phyloP scores from a whole-genome alignment of 2,888 invertebrate genomes.

The Uloborus plumipes region DNA sequence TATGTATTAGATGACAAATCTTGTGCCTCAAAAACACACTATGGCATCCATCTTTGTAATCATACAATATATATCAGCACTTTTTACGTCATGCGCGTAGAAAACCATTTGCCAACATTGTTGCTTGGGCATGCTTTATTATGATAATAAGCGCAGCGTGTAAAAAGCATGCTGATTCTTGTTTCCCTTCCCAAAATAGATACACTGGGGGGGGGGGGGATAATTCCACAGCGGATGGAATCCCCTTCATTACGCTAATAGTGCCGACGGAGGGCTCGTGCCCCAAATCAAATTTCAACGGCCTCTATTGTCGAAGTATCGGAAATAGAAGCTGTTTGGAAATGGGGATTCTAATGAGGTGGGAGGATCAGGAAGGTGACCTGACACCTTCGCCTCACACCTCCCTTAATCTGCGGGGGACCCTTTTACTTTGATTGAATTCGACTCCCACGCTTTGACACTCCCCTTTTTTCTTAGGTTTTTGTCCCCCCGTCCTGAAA shows the following conservation, averaged over 20 bases:
- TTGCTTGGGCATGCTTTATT: too few relatives aligned
- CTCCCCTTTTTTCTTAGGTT: background rate
- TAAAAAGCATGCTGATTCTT: too few relatives aligned
- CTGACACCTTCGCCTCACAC: constrained; percentile 49
- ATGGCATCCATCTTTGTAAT: too few relatives aligned
- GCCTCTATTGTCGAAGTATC: constrained; percentile 37
- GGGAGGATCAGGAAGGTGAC: constrained; percentile 46
- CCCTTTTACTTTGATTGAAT: constrained; percentile 59
- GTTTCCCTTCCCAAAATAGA: too few relatives aligned
- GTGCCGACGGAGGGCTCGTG: constrained; percentile 26
- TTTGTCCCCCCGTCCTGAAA: background rate
- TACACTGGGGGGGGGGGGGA: too few relatives aligned
- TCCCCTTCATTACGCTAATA: constrained; percentile 56
- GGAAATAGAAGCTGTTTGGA: constrained; percentile 50
- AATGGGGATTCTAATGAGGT: constrained; percentile 57
- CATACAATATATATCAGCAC: too few relatives aligned
- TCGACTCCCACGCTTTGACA: constrained; percentile 18
- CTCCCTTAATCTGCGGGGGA: constrained; percentile 44
- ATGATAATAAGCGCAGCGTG: too few relatives aligned
- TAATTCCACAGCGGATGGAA: too few relatives aligned
- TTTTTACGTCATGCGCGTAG: too few relatives aligned
- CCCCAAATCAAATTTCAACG: constrained; percentile 58
- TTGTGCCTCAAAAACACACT: too few relatives aligned
- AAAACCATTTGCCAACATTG: too few relatives aligned
- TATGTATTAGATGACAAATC: too few relatives aligned